Evolutionary conservation across 1,140 invertebrate genomes (phyloP).

Genomic region (Drosophila chauvacae): DNA sequence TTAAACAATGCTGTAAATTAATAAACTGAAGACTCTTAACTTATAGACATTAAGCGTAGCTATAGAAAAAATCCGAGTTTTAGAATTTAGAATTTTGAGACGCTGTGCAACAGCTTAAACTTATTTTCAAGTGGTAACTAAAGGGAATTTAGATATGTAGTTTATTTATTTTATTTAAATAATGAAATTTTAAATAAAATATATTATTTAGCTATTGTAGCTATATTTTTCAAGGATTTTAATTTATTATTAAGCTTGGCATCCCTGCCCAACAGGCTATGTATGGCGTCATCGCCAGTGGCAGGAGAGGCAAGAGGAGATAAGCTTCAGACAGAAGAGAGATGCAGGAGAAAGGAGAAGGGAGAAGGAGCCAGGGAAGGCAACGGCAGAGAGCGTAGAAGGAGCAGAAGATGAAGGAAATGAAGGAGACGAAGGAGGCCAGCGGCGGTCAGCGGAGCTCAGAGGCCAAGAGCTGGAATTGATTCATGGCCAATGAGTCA

Average conservation of each 20-base stretch:
- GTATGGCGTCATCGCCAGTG: slow-evolving; percentile 16
- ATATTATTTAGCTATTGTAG: not conserved
- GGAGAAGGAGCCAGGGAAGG: slow-evolving; percentile 2
- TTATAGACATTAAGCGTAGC: not conserved
- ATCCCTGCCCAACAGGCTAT: not conserved
- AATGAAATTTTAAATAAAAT: not conserved
- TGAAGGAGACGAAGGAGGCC: slow-evolving; percentile 13
- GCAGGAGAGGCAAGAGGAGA: slow-evolving; percentile 1
- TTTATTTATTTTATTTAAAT: no score
- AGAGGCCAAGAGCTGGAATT: slow-evolving; percentile 58
- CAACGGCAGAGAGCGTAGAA: not conserved
- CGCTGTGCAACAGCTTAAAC: not conserved
- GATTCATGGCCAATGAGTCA: slow-evolving; percentile 73
- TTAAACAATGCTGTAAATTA: not conserved
- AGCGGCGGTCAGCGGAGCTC: slow-evolving; percentile 64
- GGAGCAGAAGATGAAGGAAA: slow-evolving; percentile 1
- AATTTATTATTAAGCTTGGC: not conserved
- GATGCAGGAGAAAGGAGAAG: not conserved
- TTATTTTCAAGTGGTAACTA: not conserved
- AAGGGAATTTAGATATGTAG: not conserved
- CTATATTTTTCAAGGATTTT: not conserved
- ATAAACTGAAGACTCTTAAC: not conserved
- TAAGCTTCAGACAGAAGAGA: slow-evolving; percentile 3
- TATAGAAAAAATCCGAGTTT: not conserved
- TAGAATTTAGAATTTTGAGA: no score